Evolutionary conservation across 2,888 invertebrate species (phyloP).

Genomic region (Stomorhina lunata): DNA sequence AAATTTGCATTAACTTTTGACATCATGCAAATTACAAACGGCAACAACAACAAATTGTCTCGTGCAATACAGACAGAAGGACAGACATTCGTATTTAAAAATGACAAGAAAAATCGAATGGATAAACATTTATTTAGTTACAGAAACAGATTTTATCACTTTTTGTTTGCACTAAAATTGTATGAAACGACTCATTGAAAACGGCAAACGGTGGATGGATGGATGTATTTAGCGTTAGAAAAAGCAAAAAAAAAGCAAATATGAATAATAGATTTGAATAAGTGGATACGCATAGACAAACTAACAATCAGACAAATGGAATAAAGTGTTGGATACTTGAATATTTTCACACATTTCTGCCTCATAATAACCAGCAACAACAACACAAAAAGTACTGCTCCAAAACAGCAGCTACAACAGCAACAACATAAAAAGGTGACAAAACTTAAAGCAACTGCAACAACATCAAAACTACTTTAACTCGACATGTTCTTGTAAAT

Average conservation of each 20-base stretch:
- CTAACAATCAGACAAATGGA: too few relatives aligned
- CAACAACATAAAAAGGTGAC: slow-evolving; percentile 34
- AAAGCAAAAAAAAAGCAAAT: background rate
- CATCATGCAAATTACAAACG: too few relatives aligned
- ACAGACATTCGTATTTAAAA: background rate
- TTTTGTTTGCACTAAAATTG: background rate
- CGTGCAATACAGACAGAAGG: background rate
- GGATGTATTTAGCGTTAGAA: slow-evolving; percentile 5
- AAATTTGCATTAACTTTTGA: slow-evolving; percentile 38
- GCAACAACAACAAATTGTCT: slow-evolving; percentile 35
- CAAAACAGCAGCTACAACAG: background rate
- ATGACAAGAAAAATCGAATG: slow-evolving; percentile 16
- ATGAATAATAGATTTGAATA: slow-evolving; percentile 35
- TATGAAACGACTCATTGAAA: background rate
- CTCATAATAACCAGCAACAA: slow-evolving; percentile 26
- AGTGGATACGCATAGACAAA: slow-evolving; percentile 17
- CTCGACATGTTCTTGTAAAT: background rate
- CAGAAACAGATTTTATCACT: slow-evolving; percentile 38
- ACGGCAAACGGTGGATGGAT: too few relatives aligned
- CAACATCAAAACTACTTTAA: slow-evolving; percentile 38
- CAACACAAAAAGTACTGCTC: slow-evolving; percentile 22
- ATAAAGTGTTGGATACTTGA: slow-evolving; percentile 25
- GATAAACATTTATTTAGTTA: slow-evolving; percentile 29
- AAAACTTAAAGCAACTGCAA: slow-evolving; percentile 28
- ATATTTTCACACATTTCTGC: slow-evolving; percentile 43